Conservation (phyloP, 2,113 vertebrate species). For the Phaethon lepturus region DNA sequence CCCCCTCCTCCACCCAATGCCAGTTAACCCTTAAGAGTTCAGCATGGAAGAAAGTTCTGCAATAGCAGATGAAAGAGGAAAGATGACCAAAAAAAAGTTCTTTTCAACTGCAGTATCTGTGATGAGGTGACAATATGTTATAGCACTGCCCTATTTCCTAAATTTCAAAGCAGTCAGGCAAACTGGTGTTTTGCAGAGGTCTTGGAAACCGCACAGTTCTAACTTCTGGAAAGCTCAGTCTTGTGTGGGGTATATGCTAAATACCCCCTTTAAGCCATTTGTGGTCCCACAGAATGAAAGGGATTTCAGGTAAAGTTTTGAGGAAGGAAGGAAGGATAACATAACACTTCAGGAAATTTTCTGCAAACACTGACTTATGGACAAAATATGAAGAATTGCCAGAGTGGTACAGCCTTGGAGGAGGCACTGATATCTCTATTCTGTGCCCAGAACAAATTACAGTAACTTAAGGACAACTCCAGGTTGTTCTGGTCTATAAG, state of each 20-base stretch:
- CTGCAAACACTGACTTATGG: not conserved
- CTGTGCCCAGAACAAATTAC: not conserved
- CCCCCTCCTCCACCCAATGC: conserved; percentile 31
- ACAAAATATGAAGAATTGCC: not conserved
- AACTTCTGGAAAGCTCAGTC: conserved; percentile 25
- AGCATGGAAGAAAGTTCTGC: not conserved
- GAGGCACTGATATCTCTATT: not conserved
- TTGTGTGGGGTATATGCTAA: not conserved
- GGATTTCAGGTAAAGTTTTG: not conserved
- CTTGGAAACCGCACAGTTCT: conserved; percentile 16
- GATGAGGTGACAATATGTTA: not conserved
- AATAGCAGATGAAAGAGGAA: not conserved
- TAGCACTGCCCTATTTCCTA: not conserved
- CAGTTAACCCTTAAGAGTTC: conserved; percentile 61
- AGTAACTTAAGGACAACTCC: not conserved
- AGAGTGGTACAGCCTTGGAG: not conserved
- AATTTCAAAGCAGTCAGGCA: not conserved
- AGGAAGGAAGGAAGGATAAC: not conserved
- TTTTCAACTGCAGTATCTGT: not conserved
- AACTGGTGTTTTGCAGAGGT: conserved; percentile 23
- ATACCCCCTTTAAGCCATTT: not conserved
- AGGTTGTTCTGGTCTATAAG: not conserved
- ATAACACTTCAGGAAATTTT: not conserved
- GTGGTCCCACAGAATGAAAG: not conserved
- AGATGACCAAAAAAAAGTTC: not conserved